Evolutionary conservation across 92 coral and sea anemone species (phyloP).

Genomic region (Porites cylindrica): DNA sequence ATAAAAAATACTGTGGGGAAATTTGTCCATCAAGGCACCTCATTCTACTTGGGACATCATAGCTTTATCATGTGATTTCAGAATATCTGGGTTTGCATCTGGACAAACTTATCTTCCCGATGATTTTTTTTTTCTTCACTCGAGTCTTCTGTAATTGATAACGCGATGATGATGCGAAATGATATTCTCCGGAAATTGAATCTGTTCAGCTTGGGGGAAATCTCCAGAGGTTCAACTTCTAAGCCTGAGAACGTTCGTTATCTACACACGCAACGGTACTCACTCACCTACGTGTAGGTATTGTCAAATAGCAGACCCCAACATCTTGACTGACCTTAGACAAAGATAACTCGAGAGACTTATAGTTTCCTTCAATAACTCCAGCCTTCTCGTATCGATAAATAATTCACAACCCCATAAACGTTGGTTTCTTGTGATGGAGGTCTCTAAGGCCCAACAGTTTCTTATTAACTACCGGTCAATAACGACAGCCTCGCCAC

Average conservation of each 20-base stretch:
- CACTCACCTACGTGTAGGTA: slow-evolving; percentile 12
- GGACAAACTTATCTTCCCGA: neutral
- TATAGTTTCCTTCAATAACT: slow-evolving; percentile 28
- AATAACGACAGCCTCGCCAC: slow-evolving; percentile 10
- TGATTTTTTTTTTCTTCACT: no score
- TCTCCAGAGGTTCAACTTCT: no score
- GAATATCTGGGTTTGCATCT: neutral
- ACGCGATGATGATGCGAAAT: neutral
- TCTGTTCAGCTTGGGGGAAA: neutral
- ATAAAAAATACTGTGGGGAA: no score
- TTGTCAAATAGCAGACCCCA: neutral
- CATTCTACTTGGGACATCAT: neutral
- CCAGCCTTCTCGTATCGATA: slow-evolving; percentile 4
- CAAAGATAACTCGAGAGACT: neutral
- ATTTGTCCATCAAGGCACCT: no score
- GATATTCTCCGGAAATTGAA: slow-evolving; percentile 31
- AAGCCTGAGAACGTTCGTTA: neutral
- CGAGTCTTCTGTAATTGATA: neutral
- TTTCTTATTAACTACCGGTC: slow-evolving; percentile 18
- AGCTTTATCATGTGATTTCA: neutral
- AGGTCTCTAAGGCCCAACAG: slow-evolving; percentile 36
- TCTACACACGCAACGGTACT: neutral
- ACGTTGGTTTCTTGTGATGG: neutral
- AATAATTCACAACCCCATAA: slow-evolving; percentile 21
- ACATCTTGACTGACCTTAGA: neutral